These are phyloP conservation scores for Cataglyphis altisquamis DNA, from an alignment of 2,888 invertebrate species.

Conservation along the genomic window DNA sequence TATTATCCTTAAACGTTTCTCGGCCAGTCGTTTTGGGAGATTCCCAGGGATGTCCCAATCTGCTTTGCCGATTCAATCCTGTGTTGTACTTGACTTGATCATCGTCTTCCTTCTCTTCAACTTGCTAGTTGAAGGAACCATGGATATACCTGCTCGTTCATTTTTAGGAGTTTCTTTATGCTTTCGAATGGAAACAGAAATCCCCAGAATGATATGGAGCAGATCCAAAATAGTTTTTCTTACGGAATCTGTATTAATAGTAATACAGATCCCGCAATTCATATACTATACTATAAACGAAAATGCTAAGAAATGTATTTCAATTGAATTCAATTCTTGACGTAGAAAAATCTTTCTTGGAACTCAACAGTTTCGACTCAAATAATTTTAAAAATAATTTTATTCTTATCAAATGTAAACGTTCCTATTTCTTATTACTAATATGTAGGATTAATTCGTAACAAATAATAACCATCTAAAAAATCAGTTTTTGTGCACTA, in stretches of 20 bases:
- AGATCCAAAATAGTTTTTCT: slow-evolving; percentile 62
- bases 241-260: slow-evolving; percentile 6
- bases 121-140: neutral
- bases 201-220: slow-evolving; percentile 9
- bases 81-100: neutral
- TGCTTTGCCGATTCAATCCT: neutral
- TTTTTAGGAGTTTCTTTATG: neutral
- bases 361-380: neutral
- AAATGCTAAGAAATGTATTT: slow-evolving; percentile 27
- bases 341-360: neutral
- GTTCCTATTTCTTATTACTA: neutral
- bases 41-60: slow-evolving; percentile 48
- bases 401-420: neutral
- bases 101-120: neutral
- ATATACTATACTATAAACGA: slow-evolving; percentile 11
- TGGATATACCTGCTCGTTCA: neutral
- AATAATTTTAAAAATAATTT: slow-evolving; percentile 1
- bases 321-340: slow-evolving; percentile 7
- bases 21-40: slow-evolving; percentile 48
- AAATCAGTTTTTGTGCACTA: neutral
- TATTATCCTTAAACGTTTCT: slow-evolving; percentile 68
- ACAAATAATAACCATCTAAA: neutral
- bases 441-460: neutral
- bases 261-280: slow-evolving; percentile 1
- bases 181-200: slow-evolving; percentile 26